Percentiles rank a stretch among this genome's conserved stretches.
Conservation (phyloP, 2,797 vertebrate genomes). For the Echeneis naucrates region DNA sequence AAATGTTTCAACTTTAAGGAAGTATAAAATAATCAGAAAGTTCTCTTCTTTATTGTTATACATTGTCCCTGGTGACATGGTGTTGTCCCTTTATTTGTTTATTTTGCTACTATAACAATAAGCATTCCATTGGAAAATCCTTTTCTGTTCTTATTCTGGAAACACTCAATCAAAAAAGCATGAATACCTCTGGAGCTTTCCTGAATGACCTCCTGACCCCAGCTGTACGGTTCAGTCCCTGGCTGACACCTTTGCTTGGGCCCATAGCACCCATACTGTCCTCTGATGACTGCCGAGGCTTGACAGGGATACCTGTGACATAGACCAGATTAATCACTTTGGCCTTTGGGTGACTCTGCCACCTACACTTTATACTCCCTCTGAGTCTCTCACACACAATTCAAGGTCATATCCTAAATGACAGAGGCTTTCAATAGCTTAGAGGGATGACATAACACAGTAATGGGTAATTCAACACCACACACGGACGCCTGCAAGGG, state of each 20-base stretch:
- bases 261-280: slow-evolving; percentile 90
- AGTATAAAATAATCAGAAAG: neutral
- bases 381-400: slow-evolving; percentile 17
- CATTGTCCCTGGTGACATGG: neutral
- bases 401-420: slow-evolving; percentile 60
- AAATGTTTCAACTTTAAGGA: neutral
- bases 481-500: slow-evolving; percentile 37
- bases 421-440: slow-evolving; percentile 69
- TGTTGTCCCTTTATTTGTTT: neutral
- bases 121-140: neutral
- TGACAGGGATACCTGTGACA: slow-evolving; percentile 91
- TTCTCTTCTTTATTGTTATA: neutral
- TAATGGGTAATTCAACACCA: slow-evolving; percentile 60
- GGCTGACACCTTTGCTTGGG: slow-evolving; percentile 91
- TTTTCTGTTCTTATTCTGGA: neutral
- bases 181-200: slow-evolving; percentile 93
- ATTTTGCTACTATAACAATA: neutral
- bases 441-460: slow-evolving; percentile 56
- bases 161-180: neutral
- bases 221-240: slow-evolving; percentile 93
- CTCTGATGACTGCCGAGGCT: slow-evolving; percentile 92
- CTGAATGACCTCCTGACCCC: slow-evolving; percentile 97
- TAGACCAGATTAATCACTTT: slow-evolving; percentile 32
- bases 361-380: slow-evolving; percentile 52
- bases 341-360: slow-evolving; percentile 57